Base-by-base conservation (phyloP, 1,140 invertebrate genomes). In the Hyles euphorbiae region DNA sequence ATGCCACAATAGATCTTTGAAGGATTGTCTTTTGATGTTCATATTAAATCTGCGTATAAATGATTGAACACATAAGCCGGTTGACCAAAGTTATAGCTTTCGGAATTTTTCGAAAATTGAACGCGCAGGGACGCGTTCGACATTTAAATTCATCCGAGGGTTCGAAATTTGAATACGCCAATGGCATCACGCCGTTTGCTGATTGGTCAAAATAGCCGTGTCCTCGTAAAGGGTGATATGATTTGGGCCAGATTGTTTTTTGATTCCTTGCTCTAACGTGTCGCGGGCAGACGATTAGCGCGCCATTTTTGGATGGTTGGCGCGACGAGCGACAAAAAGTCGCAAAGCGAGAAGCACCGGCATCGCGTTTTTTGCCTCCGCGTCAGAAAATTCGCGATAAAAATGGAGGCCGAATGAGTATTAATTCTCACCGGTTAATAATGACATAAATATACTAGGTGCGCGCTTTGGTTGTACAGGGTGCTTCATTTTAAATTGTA, bases 381-480 rank as follows among this genome's bases (percentile, higher is more conserved):
- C 73, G 64, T 74, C 75, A 78, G 78, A 73, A 72, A 74, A 70
- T 74, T 70, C 69, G 78, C 72, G 72, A 78, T 81, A 77, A 82
- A 85, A 86, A 85, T 81, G 83, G 74, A 74, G 78, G 73, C 76
- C 75, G 79, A 86, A 88, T 85, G 81, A 85, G 83, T 83, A 88
- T 88, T 88, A 86, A 86, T 88, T 87, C 80, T 70, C 78, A 72
- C 77, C 72, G 74, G 77, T 85, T 88, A 88, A 86, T 88, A 88
- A 88, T 88, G 85, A 88, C 83, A 86, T 86, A 88, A 88, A 88
- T 86, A 85, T 73, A 73, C 74, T 80, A 82, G 75, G 72, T 71
- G 68, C 72, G 62, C 53, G 67, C 65, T 67, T 67, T 56, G 32
- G 49, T 36, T 56, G 53, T 76, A 83, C 70, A 80, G 80, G 78